A percentile compares a stretch with the other conserved stretches of the same genome.
phyloP scores from a whole-genome alignment of 2,888 invertebrate species.

The Aphidius colemani region DNA sequence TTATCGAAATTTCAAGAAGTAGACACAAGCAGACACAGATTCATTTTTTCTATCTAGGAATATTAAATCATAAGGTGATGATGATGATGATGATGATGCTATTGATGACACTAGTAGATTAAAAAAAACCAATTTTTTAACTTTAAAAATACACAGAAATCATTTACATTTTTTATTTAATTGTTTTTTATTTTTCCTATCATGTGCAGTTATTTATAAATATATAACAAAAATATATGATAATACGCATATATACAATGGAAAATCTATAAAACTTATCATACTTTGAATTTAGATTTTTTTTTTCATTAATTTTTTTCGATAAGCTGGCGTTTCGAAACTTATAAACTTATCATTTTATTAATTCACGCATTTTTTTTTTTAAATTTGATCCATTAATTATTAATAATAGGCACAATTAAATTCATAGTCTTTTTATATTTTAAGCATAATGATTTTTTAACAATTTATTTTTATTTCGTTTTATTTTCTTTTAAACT shows the following conservation, averaged over 20 bases:
- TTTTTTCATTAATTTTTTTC: constrained; percentile 9
- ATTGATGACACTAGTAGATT: constrained; percentile 9
- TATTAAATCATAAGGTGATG: background rate
- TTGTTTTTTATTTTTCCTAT: background rate
- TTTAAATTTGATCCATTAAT: constrained; percentile 5
- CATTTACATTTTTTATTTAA: background rate
- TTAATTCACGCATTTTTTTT: background rate
- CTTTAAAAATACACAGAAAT: background rate
- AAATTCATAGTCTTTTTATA: constrained; percentile 12
- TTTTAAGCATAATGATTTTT: no score
- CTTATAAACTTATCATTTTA: constrained; percentile 9
- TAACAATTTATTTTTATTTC: no score
- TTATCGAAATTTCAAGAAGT: no score
- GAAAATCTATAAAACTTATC: constrained; percentile 39
- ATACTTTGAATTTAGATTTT: constrained; percentile 35
- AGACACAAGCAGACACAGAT: no score
- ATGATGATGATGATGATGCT: constrained; percentile 25
- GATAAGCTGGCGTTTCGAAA: constrained; percentile 28
- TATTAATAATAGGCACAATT: constrained; percentile 20
- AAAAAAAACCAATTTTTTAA: background rate
- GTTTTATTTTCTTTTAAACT: background rate
- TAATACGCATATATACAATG: constrained; percentile 54
- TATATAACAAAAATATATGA: constrained; percentile 57
- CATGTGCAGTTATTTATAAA: constrained; percentile 37
- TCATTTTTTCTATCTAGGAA: no score